A percentile compares a stretch with the other conserved stretches of the same genome.
Conservation (phyloP, 2,888 invertebrate genomes). For the Brachycybe producta region DNA sequence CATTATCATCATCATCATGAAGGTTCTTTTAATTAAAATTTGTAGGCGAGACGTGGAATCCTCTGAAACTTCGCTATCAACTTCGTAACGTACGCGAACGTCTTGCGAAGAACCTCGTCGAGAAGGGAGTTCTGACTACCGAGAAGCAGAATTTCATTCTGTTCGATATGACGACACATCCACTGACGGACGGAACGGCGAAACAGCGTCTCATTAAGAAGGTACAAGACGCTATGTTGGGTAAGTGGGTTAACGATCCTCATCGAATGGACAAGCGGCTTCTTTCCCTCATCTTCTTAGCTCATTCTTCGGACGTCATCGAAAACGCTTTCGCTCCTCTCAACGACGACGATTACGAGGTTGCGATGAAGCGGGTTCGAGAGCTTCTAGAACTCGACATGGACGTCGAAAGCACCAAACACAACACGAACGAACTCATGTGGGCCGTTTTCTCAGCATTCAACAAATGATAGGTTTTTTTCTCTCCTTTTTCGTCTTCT, state of each 20-base stretch:
- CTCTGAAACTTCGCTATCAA: slow-evolving; percentile 93
- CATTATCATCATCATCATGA: neutral
- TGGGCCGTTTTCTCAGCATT: slow-evolving; percentile 99
- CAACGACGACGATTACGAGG: slow-evolving; percentile 91
- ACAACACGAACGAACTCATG: slow-evolving; percentile 81
- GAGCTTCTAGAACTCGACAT: slow-evolving; percentile 92
- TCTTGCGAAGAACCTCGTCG: slow-evolving; percentile 96
- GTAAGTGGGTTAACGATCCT: slow-evolving; percentile 93
- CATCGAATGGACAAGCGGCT: slow-evolving; percentile 94
- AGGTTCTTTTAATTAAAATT: slow-evolving; percentile 20
- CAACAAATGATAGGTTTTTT: slow-evolving; percentile 73
- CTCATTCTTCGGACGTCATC: slow-evolving; percentile 95
- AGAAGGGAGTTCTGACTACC: slow-evolving; percentile 96
- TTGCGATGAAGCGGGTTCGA: slow-evolving; percentile 93
- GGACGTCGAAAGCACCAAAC: slow-evolving; percentile 86
- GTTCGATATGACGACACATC: slow-evolving; percentile 99
- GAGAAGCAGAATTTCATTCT: slow-evolving; percentile 99
- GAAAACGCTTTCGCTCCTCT: slow-evolving; percentile 99
- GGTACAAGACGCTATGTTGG: slow-evolving; percentile 93
- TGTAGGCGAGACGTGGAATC: slow-evolving; percentile 99
- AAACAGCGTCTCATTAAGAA: slow-evolving; percentile 95
- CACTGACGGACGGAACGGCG: slow-evolving; percentile 83
- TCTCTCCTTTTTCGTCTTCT: too few species aligned
- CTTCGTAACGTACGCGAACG: slow-evolving; percentile 97
- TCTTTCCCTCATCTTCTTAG: slow-evolving; percentile 82